Conservation (phyloP, 1,140 invertebrate species). For the Diploscapter pachys region DNA sequence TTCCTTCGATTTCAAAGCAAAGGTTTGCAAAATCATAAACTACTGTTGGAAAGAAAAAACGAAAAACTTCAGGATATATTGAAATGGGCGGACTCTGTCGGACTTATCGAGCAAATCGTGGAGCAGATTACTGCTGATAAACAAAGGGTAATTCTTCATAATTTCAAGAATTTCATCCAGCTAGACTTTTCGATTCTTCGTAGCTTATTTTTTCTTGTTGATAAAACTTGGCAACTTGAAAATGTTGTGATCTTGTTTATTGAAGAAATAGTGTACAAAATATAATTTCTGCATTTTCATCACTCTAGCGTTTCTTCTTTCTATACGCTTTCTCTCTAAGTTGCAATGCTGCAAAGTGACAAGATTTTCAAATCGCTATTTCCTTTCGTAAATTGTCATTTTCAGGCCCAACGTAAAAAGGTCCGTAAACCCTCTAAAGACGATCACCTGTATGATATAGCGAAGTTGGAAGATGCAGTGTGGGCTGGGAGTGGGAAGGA, state of each 20-base stretch:
- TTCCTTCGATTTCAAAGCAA: slow-evolving; percentile 78
- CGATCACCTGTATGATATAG: slow-evolving; percentile 74
- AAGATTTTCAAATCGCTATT: not conserved
- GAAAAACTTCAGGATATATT: slow-evolving; percentile 72
- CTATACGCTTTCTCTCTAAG: not conserved
- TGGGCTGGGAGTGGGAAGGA: slow-evolving; percentile 80
- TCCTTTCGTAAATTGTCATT: slow-evolving; percentile 70
- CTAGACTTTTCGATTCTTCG: no score
- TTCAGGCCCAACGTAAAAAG: slow-evolving; percentile 37
- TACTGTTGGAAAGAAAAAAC: slow-evolving; percentile 68
- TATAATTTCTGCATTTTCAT: no score
- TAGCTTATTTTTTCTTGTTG: no score
- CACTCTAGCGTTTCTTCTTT: not conserved
- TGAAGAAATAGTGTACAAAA: no score
- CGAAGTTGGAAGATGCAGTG: slow-evolving; percentile 96
- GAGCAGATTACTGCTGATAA: slow-evolving; percentile 70
- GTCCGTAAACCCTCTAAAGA: no score
- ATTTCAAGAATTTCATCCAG: no score
- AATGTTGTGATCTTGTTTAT: no score
- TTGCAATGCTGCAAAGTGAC: not conserved
- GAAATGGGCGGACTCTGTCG: slow-evolving; percentile 74
- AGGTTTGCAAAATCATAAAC: not conserved
- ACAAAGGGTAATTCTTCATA: slow-evolving; percentile 71
- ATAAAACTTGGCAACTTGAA: no score
- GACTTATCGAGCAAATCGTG: slow-evolving; percentile 70